Evolutionary conservation across 2,797 vertebrate species (phyloP), one percentile per base, ranked within the genome.

Genomic region (Simalia tracyae): DNA sequence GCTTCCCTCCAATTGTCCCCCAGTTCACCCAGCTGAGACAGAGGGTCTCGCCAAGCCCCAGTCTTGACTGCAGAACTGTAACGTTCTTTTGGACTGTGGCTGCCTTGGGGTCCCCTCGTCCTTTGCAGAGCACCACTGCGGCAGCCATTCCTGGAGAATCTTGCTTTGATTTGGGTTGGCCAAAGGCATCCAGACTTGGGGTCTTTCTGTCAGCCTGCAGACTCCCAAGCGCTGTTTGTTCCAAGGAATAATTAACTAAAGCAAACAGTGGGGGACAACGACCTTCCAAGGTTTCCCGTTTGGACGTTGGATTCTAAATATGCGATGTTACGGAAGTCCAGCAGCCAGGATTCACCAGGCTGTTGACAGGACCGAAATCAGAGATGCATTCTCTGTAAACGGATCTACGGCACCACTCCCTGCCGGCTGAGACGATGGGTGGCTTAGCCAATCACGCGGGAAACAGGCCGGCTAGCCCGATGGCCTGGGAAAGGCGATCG

Each of bases 181-280:
- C 54, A 57, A 17, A 28, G 11, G 24, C n/a, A 17, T 19, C 54
- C 56, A 22, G 84, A 56, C 54, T 4, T 19, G 84, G 84, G 22
- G 24, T 56, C 46, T 56, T 86, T 57, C 56, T 57, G 6, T 28
- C 54, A 56, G 56, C 26, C 7, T 59, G 54, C 6, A 31, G 76
- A 24, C 17, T 5, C 28, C 17, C 84, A 7, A 19, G 84, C 56
- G 3, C 28, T 24, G 9, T 89, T 92, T 72, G n/a, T 46, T 36
- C 17, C 72, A 31, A 24, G 56, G 12, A 92, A 92, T 92, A 31
- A 92, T 92, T 92, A 92, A 89, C 91, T 54, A 57, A 85, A 85
- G 50, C 26, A 64, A 92, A 92, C 60, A 92, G 22, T 4, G 17
- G 91, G 85, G 81, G 31, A 46, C 3, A 61, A 26, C 42, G 57